Conservation (phyloP, 2,888 invertebrate species). For the Limnephilus rhombicus region DNA sequence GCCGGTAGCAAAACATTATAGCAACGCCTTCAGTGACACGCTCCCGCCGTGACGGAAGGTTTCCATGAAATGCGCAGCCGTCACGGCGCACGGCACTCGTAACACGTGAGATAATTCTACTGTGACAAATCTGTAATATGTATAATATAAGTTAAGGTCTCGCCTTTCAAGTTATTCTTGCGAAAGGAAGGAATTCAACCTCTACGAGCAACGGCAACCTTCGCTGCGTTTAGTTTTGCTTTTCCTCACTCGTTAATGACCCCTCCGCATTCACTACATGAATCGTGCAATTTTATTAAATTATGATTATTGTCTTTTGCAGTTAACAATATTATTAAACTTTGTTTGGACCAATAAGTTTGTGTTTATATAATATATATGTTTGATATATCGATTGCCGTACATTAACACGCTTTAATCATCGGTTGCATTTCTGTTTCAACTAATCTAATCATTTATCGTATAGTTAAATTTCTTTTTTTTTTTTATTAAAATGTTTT, state of each 20-base stretch:
- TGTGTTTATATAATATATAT: slow-evolving; percentile 24
- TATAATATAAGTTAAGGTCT: slow-evolving; percentile 7
- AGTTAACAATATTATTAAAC: slow-evolving; percentile 1
- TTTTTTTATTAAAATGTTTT: slow-evolving; percentile 35
- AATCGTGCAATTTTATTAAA: slow-evolving; percentile 30
- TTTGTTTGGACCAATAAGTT: slow-evolving; percentile 45
- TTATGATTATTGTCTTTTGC: slow-evolving; percentile 9
- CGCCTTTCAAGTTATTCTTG: slow-evolving; percentile 37
- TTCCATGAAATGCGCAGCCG: slow-evolving; percentile 12
- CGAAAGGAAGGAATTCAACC: neutral
- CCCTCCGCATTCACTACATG: slow-evolving; percentile 30
- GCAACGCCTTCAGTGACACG: slow-evolving; percentile 52
- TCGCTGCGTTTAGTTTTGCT: slow-evolving; percentile 22
- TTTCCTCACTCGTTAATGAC: slow-evolving; percentile 37
- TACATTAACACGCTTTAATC: slow-evolving; percentile 31
- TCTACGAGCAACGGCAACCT: slow-evolving; percentile 1
- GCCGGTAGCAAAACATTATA: slow-evolving; percentile 58
- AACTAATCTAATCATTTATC: slow-evolving; percentile 23
- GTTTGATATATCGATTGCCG: slow-evolving; percentile 42
- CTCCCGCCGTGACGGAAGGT: slow-evolving; percentile 37
- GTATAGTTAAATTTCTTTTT: slow-evolving; percentile 9
- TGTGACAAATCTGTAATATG: slow-evolving; percentile 42
- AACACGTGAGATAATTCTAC: slow-evolving; percentile 42
- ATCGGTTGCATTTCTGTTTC: slow-evolving; percentile 25
- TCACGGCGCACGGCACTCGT: slow-evolving; percentile 11